phyloP scores from a whole-genome alignment of 2,888 invertebrate genomes.

The Iselma pallidipennis region DNA sequence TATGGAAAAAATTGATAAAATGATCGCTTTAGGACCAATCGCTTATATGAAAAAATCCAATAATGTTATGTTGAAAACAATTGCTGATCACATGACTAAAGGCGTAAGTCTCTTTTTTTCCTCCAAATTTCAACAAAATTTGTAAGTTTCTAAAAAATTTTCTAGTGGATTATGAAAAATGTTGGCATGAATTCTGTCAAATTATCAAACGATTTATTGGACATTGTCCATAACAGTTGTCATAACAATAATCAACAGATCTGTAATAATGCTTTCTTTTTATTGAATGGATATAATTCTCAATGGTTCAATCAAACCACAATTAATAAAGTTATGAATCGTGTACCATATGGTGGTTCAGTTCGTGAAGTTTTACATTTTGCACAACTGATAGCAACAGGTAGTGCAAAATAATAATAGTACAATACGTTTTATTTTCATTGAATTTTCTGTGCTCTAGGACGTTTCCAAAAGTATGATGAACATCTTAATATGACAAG shows the following conservation, averaged over 20 bases:
- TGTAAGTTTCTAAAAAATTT: not conserved
- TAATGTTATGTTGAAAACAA: constrained; percentile 57
- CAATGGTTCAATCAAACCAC: constrained; percentile 58
- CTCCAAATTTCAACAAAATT: not conserved
- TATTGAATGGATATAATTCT: constrained; percentile 66
- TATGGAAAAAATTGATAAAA: constrained; percentile 62
- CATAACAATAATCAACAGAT: constrained; percentile 42
- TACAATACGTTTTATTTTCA: no score
- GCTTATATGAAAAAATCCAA: constrained; percentile 59
- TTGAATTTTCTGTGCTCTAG: constrained; percentile 17
- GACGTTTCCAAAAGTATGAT: constrained; percentile 57
- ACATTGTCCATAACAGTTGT: constrained; percentile 54
- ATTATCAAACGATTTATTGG: constrained; percentile 61
- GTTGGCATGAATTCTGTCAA: constrained; percentile 66
- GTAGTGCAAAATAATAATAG: no score
- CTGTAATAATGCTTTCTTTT: constrained; percentile 69
- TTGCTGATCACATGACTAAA: not conserved
- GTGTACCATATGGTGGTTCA: constrained; percentile 57
- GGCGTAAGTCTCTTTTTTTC: constrained; percentile 3
- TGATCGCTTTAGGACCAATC: constrained; percentile 66
- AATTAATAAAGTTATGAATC: not conserved
- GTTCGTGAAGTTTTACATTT: constrained; percentile 60
- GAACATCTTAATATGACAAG: constrained; percentile 53
- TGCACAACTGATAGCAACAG: constrained; percentile 57
- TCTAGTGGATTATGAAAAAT: constrained; percentile 40